Evolutionary conservation across 1,140 invertebrate species (phyloP).

Genomic region (Micrasema longulum): DNA sequence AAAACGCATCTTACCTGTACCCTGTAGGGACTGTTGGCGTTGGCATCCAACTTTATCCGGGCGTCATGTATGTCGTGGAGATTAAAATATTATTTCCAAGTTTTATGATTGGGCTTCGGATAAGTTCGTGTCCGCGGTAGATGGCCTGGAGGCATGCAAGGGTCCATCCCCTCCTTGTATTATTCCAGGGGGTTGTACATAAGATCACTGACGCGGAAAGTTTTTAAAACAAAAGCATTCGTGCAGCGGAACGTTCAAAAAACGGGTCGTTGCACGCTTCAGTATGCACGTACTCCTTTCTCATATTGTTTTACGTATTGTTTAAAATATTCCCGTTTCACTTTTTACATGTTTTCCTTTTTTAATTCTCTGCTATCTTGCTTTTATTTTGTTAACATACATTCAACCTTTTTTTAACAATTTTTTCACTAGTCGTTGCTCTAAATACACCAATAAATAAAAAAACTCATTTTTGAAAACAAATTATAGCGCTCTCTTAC

Average conservation of each 20-base stretch:
- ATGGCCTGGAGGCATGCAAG: constrained; percentile 51
- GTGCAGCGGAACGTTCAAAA: constrained; percentile 16
- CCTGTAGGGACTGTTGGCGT: too few relatives aligned
- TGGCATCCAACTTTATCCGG: too few relatives aligned
- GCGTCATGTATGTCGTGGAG: too few relatives aligned
- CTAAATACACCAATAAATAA: too few relatives aligned
- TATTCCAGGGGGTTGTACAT: neutral
- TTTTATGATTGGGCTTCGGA: constrained; percentile 51
- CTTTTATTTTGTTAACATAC: too few relatives aligned
- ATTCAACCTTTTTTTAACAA: too few relatives aligned
- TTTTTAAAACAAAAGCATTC: constrained; percentile 33
- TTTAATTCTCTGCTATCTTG: too few relatives aligned
- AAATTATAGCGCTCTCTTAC: too few relatives aligned
- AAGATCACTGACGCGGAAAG: constrained; percentile 27
- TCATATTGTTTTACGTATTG: neutral
- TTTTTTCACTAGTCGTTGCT: too few relatives aligned
- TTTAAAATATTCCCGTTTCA: neutral
- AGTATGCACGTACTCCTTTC: neutral
- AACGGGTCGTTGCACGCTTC: neutral
- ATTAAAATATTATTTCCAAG: constrained; percentile 29
- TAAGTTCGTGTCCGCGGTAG: constrained; percentile 50
- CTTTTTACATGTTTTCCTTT: too few relatives aligned
- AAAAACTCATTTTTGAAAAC: too few relatives aligned
- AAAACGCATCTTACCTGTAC: too few relatives aligned
- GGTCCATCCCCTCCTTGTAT: constrained; percentile 1